These are phyloP conservation scores for Metalampra italica DNA, from an alignment of 2,888 invertebrate genomes.

Conservation along the genomic window DNA sequence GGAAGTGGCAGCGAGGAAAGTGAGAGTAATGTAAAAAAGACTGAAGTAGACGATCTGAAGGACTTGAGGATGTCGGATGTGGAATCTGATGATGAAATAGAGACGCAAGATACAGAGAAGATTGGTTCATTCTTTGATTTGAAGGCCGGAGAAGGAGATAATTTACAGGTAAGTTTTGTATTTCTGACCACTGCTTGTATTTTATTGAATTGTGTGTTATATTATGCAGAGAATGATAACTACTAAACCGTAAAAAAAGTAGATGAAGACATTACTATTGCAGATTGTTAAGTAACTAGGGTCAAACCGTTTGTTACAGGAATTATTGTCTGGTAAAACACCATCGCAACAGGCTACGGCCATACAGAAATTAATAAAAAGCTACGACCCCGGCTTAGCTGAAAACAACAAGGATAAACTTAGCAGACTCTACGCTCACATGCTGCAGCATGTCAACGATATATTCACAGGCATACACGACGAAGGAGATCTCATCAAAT, in stretches of 20 bases:
- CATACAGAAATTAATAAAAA: conserved; percentile 90
- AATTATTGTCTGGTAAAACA: conserved; percentile 79
- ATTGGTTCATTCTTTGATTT: conserved; percentile 53
- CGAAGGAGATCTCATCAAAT: conserved; percentile 60
- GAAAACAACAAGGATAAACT: conserved; percentile 88
- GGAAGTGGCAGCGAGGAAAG: conserved; percentile 15
- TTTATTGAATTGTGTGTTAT: too few species aligned
- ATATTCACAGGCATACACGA: conserved; percentile 62
- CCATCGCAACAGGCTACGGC: conserved; percentile 83
- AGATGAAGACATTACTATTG: too few species aligned
- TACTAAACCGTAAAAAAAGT: too few species aligned
- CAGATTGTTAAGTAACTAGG: too few species aligned
- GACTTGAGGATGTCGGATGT: conserved; percentile 72
- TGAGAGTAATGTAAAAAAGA: conserved; percentile 17
- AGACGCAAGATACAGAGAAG: conserved; percentile 32
- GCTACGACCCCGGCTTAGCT: conserved; percentile 89
- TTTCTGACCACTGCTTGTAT: background rate
- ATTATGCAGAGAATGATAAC: too few species aligned
- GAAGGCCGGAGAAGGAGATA: conserved; percentile 49
- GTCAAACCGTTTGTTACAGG: conserved; percentile 60
- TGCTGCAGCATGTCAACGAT: conserved; percentile 88
- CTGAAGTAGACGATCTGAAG: conserved; percentile 42
- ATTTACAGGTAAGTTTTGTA: conserved; percentile 46
- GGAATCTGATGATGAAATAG: conserved; percentile 41
- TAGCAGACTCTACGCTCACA: conserved; percentile 84